These are phyloP conservation scores for Salvator merianae DNA, from an alignment of 2,113 vertebrate genomes.

Conservation along the genomic window DNA sequence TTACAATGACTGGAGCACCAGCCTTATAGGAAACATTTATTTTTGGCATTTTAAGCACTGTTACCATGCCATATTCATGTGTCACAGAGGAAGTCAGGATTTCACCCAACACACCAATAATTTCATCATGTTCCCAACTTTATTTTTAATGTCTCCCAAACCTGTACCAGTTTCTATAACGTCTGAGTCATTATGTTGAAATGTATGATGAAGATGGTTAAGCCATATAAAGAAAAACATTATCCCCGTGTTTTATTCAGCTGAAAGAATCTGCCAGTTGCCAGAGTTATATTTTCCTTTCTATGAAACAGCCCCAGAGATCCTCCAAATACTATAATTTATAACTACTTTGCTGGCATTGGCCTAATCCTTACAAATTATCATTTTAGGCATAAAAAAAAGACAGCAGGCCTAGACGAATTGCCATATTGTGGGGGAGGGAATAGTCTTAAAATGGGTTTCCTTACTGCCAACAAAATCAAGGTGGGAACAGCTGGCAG, in stretches of 20 bases:
- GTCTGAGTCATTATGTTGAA: neutral
- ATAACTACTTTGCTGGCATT: constrained; percentile 11
- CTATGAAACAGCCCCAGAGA: neutral
- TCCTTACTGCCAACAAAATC: neutral
- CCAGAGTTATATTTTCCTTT: neutral
- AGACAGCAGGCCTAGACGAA: neutral
- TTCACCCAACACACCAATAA: neutral
- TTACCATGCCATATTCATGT: neutral
- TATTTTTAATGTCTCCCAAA: neutral
- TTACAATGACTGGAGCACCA: neutral
- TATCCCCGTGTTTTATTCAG: neutral
- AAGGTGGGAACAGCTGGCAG: no score
- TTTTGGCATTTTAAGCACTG: neutral
- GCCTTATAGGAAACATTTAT: neutral
- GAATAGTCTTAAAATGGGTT: neutral
- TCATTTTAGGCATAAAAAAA: neutral
- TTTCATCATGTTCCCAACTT: neutral
- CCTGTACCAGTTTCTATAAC: neutral
- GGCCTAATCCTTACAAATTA: neutral
- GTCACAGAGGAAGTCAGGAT: neutral
- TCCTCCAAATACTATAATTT: neutral
- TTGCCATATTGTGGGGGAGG: neutral
- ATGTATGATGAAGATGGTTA: neutral
- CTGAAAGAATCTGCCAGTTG: neutral
- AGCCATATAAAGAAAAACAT: neutral